phyloP scores from a whole-genome alignment of 1,140 invertebrate species.

The Piezodorus guildinii region DNA sequence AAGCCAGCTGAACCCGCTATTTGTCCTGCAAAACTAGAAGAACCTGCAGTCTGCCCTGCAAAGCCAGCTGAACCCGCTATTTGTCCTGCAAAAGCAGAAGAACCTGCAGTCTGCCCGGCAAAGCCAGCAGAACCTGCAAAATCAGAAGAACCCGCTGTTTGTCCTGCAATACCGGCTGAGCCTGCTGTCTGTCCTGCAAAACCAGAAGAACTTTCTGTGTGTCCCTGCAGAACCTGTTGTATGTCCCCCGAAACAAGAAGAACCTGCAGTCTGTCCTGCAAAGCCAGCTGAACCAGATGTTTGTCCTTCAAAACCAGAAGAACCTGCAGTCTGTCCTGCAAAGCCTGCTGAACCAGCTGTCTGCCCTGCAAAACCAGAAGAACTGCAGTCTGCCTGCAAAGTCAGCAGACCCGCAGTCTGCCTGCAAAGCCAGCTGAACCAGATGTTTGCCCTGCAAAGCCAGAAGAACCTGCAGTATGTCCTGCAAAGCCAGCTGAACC shows the following conservation, averaged over 20 bases:
- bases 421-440: constrained; percentile 21
- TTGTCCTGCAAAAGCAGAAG: constrained; percentile 23
- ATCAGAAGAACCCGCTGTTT: constrained; percentile 20
- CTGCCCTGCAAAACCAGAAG: constrained; percentile 25
- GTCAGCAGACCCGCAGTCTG: constrained; percentile 23
- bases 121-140: constrained; percentile 19
- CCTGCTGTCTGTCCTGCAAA: constrained; percentile 23
- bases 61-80: constrained; percentile 21
- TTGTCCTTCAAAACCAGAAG: constrained; percentile 23
- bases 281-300: constrained; percentile 21
- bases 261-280: constrained; percentile 25
- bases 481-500: constrained; percentile 26
- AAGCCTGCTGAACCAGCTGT: constrained; percentile 21
- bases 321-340: constrained; percentile 24
- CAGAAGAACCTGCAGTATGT: constrained; percentile 22
- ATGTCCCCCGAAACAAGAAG: constrained; percentile 17
- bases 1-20: constrained; percentile 21
- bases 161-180: constrained; percentile 21
- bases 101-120: constrained; percentile 24
- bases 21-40: constrained; percentile 24
- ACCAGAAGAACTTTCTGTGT: constrained; percentile 25
- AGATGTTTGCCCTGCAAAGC: constrained; percentile 14
- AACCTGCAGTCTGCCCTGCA: constrained; percentile 25
- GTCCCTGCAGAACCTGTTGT: constrained; percentile 26
- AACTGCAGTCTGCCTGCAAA: constrained; percentile 24